Evolutionary conservation across 2,888 invertebrate genomes (phyloP).

Genomic region (Incurvaria masculella): DNA sequence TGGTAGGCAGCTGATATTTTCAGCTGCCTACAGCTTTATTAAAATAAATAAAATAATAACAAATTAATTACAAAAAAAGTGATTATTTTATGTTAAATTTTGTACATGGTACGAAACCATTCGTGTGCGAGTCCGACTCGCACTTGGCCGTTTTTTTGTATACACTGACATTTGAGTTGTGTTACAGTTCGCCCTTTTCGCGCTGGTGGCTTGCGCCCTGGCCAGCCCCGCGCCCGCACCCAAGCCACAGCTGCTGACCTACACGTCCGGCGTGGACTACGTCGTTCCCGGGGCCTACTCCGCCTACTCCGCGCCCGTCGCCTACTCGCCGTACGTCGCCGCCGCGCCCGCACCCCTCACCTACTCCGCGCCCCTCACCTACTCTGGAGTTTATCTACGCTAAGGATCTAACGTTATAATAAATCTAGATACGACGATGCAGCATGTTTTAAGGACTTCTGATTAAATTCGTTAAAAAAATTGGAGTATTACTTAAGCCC

Average conservation of each 20-base stretch:
- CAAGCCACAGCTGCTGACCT: constrained; percentile 26
- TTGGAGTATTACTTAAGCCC: no score
- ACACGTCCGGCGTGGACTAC: constrained; percentile 18
- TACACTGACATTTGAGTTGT: no score
- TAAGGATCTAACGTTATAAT: not conserved
- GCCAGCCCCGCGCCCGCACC: constrained; percentile 41
- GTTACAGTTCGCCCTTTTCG: constrained; percentile 45
- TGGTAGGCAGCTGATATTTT: no score
- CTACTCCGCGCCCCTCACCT: constrained; percentile 13
- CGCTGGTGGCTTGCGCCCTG: constrained; percentile 46
- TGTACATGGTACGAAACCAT: no score
- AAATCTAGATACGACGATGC: not conserved
- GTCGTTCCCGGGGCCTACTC: constrained; percentile 15
- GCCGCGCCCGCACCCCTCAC: constrained; percentile 11
- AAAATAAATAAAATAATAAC: no score
- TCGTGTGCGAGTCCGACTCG: no score
- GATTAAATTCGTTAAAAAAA: no score
- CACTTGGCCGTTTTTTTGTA: no score
- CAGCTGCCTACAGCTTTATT: no score
- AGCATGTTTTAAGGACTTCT: not conserved
- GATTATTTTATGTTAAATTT: no score
- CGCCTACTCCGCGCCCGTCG: constrained; percentile 13
- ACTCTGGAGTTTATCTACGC: constrained; percentile 8
- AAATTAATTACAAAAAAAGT: no score
- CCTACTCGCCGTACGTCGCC: constrained; percentile 14